Base-by-base conservation (phyloP, 2,888 invertebrate genomes). In the Eucriotettix oculatus region DNA sequence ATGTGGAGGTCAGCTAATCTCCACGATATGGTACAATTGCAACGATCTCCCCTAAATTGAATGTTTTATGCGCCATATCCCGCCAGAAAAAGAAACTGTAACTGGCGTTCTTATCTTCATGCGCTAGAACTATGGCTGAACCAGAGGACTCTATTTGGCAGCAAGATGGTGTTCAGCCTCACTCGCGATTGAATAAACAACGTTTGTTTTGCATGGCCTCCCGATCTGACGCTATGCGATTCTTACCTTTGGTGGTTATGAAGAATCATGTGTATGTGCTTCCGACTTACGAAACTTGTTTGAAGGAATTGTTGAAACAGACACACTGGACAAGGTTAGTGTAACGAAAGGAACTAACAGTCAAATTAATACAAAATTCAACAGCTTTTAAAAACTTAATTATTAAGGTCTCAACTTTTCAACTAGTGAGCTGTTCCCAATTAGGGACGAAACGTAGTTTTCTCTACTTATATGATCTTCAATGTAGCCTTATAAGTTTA, bases 51-150 rank as follows among this genome's bases (percentile, higher is more conserved):
- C 17, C 12, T 12, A 55, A 59, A 56, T 42, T 54, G 40, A 58
- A 54, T 42, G 54, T 58, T 58, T 58, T 29, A 10, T 54, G 53
- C 9, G 17, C 10, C 54, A 16, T 40, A 55, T 55, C 16, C n/a
- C 56, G n/a, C n/a, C n/a, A n/a, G n/a, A n/a, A 16, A 56, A 3
- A 52, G 55, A 59, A 56, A 56, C 56, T 59, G 42, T 56, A 56
- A 48, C 56, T 29, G 43, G 56, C 17, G 43, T 55, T 56, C 40
- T 56, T 56, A 17, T 56, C 11, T 10, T 16, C 11, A 56, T 11
- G 17, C 40, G 10, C 57, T 57, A 57, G 10, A 57, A 29, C 57
- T 11, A 57, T 57, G 9, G 57, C 57, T 57, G 42, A 42, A 42
- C n/a, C 10, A 10, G n/a, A n/a, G n/a, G n/a, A n/a, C n/a, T n/a